Percentiles rank a stretch among this genome's conserved stretches.
Conservation (phyloP, 1,140 invertebrate species). For the Ctenoplectra terminalis region DNA sequence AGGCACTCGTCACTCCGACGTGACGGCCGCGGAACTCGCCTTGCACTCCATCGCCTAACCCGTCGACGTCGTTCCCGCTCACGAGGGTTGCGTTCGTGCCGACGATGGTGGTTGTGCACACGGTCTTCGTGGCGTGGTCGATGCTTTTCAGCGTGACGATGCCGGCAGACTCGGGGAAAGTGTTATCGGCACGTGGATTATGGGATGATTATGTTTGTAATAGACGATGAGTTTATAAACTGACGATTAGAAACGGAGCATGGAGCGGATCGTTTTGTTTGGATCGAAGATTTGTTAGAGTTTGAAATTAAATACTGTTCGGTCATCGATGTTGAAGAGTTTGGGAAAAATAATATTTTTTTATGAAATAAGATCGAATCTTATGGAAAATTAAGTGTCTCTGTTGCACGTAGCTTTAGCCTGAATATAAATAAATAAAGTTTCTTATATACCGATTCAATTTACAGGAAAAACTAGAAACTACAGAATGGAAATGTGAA, state of each 20-base stretch:
- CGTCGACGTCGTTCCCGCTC: constrained; percentile 53
- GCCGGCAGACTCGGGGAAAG: neutral
- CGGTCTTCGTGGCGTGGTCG: constrained; percentile 10
- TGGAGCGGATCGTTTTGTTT: too few species aligned
- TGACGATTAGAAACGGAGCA: too few species aligned
- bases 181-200: neutral
- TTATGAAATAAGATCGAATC: too few species aligned
- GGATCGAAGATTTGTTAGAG: too few species aligned
- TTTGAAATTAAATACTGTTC: too few species aligned
- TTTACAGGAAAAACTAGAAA: neutral
- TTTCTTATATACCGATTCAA: too few species aligned
- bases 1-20: constrained; percentile 78
- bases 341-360: too few species aligned
- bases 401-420: too few species aligned
- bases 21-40: constrained; percentile 77
- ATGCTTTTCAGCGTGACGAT: constrained; percentile 27
- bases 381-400: too few species aligned
- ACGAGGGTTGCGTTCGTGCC: constrained; percentile 15
- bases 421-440: too few species aligned
- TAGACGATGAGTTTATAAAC: neutral
- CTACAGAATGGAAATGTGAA: neutral
- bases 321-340: too few species aligned
- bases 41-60: constrained; percentile 70
- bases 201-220: neutral
- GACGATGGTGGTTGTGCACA: constrained; percentile 1